Conservation (phyloP, 2,113 vertebrate genomes). For the Microtus montanus region DNA sequence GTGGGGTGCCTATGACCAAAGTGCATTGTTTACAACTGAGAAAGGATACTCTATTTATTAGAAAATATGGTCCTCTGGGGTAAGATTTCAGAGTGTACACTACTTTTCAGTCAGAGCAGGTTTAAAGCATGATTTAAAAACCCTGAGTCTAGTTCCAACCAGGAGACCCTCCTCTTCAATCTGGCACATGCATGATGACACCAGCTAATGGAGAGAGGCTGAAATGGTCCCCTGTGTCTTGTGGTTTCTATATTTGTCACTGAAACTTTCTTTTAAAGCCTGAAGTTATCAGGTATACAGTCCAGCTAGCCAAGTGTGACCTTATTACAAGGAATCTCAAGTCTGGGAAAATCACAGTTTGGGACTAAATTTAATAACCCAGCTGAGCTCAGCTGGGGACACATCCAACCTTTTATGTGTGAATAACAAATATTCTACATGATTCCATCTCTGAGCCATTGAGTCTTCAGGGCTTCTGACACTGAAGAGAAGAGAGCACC, state of each 20-base stretch:
- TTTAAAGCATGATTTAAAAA: neutral
- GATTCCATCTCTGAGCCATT: neutral
- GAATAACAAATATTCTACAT: neutral
- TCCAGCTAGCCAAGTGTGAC: neutral
- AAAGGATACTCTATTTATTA: neutral
- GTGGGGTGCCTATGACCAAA: too few relatives aligned
- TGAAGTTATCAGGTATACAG: neutral
- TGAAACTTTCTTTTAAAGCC: neutral
- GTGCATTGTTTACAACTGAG: neutral
- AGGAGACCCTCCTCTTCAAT: neutral
- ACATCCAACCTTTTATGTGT: neutral
- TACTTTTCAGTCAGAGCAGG: neutral
- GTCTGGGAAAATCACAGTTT: neutral
- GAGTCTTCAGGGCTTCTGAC: neutral
- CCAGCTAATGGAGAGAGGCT: neutral
- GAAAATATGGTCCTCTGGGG: neutral
- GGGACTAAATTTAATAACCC: neutral
- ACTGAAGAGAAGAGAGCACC: neutral
- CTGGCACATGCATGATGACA: neutral
- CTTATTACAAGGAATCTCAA: neutral
- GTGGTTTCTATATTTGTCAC: neutral
- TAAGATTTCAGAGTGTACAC: neutral
- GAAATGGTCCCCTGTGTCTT: neutral
- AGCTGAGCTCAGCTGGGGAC: neutral
- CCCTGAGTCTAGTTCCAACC: neutral